Evolutionary conservation across 2,797 vertebrate genomes (phyloP), one percentile per base, ranked within the genome.

Genomic region (Catamblyrhynchus diadema): DNA sequence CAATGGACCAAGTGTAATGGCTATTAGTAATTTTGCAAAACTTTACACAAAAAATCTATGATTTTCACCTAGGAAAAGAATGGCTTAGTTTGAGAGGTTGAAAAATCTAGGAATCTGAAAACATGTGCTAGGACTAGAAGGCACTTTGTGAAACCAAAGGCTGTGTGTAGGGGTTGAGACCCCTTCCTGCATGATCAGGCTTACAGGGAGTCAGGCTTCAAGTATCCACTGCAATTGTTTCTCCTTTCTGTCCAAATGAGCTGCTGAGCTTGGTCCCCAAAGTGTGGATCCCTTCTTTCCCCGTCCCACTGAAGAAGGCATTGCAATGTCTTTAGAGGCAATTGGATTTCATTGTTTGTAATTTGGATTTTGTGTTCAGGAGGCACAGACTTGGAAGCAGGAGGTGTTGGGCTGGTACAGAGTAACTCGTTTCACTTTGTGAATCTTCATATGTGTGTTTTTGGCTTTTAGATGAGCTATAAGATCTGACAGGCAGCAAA

Each of bases 381-480:
- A 77, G 47, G 28, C 21, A 28, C 0, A 20, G 30, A 48, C 22
- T 79, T 69, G 24, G 25, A 24, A 44, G 42, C 35, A 64, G 51
- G 30, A 71, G 30, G 28, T 57, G 4, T 48, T 70, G 12, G 33
- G 23, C 30, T 42, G 51, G 21, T 73, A 17, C 3, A 2, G 44
- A 59, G 28, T 53, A 56, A 66, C 66, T 61, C 17, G 16, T 64
- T 64, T 37, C 12, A 14, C n/a, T 57, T 50, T 6, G 7, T 13
- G 33, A 32, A 10, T 42, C n/a, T 81, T 82, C 27, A 2, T 30
- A 3, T 15, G 4, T 48, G 5, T 1, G 0, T 41, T 65, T 67
- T 39, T 87, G 12, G 27, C 24, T 62, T 91, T 66, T 86, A 30
- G 21, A 30, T n/a, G 12, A 56, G 18, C 19, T 15, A 24, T 45